These are phyloP conservation scores for Aquatica leii DNA, from an alignment of 2,888 invertebrate species.

Conservation along the genomic window DNA sequence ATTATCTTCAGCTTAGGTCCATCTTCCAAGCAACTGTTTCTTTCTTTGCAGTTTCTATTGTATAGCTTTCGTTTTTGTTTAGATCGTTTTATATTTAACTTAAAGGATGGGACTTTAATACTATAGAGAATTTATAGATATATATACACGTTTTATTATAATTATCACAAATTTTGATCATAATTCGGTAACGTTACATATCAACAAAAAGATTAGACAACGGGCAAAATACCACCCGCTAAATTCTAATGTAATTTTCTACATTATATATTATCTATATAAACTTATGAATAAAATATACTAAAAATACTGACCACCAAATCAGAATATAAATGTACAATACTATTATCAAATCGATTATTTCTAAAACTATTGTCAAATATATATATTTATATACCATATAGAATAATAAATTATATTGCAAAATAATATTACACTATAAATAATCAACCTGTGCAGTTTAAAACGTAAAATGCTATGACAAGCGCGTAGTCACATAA, in stretches of 20 bases:
- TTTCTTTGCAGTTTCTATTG: too few relatives aligned
- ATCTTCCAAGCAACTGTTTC: too few relatives aligned
- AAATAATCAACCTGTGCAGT: slow-evolving; percentile 1
- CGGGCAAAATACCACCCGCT: not conserved
- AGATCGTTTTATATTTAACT: too few relatives aligned
- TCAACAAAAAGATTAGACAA: slow-evolving; percentile 31
- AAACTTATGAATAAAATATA: slow-evolving; percentile 8
- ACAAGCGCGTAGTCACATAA: slow-evolving; percentile 4
- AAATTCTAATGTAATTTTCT: slow-evolving; percentile 7
- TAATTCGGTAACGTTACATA: slow-evolving; percentile 61
- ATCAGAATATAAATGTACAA: slow-evolving; percentile 9
- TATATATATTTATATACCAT: not conserved
- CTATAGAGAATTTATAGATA: too few relatives aligned
- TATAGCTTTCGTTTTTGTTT: too few relatives aligned
- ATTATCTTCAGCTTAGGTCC: too few relatives aligned
- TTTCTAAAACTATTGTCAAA: not conserved
- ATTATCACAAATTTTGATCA: slow-evolving; percentile 59
- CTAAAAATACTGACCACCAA: slow-evolving; percentile 15
- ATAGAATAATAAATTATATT: slow-evolving; percentile 7
- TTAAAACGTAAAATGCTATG: not conserved
- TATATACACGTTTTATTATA: slow-evolving; percentile 40
- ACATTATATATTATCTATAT: slow-evolving; percentile 1
- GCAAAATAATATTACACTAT: slow-evolving; percentile 3
- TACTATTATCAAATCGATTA: not conserved
- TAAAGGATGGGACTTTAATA: too few relatives aligned